phyloP scores from a whole-genome alignment of 2,888 invertebrate species.

The Callosobruchus maculatus region DNA sequence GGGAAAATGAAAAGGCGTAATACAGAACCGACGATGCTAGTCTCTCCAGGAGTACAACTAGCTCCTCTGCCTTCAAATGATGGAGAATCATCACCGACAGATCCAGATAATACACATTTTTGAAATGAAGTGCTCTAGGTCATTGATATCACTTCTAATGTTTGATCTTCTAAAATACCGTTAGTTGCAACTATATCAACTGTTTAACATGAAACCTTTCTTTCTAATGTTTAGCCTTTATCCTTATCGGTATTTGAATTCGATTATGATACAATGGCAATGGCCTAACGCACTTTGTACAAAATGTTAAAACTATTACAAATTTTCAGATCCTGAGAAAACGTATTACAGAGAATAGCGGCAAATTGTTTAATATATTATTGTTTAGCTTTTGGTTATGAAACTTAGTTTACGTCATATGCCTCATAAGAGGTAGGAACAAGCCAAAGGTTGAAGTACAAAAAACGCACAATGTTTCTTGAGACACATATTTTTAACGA shows the following conservation, averaged over 20 bases:
- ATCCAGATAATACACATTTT: conserved; percentile 48
- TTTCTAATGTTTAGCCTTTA: too few relatives aligned
- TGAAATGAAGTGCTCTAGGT: conserved; percentile 24
- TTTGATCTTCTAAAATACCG: too few relatives aligned
- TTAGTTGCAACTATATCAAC: background rate
- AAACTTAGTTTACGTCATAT: background rate
- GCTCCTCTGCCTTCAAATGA: conserved; percentile 50
- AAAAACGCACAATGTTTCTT: background rate
- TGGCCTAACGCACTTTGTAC: background rate
- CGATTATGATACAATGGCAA: background rate
- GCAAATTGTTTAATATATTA: background rate
- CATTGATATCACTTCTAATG: background rate
- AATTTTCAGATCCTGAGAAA: background rate
- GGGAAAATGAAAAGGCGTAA: conserved; percentile 95
- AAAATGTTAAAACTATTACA: background rate
- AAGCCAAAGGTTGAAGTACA: background rate
- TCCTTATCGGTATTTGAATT: conserved; percentile 21
- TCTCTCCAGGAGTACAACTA: conserved; percentile 52
- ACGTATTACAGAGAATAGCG: background rate
- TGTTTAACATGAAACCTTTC: too few relatives aligned
- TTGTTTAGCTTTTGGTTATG: background rate
- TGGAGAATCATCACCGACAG: conserved; percentile 50
- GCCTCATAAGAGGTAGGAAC: background rate
- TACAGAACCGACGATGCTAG: conserved; percentile 78
- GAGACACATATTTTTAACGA: background rate